Evolutionary conservation across 2,797 vertebrate species (phyloP).

Genomic region (Odontamblyopus lacepedii): DNA sequence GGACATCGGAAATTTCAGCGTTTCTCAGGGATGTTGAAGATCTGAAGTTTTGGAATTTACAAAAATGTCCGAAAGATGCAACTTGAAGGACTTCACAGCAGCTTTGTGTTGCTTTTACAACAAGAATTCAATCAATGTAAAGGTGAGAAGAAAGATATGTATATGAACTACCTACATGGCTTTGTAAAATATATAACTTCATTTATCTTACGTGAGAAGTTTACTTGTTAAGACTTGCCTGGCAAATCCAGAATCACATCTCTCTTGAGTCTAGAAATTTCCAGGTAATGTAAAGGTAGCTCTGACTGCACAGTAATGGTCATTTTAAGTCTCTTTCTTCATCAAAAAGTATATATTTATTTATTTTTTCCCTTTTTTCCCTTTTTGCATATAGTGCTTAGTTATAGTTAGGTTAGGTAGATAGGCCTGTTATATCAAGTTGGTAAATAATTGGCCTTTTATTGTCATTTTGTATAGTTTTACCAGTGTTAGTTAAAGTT

Average conservation of each 20-base stretch:
- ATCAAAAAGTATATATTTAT: no score
- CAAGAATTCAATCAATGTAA: conserved; percentile 86
- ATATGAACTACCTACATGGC: neutral
- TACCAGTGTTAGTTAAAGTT: neutral
- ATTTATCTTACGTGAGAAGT: no score
- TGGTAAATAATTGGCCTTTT: no score
- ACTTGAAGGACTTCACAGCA: conserved; percentile 84
- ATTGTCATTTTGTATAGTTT: neutral
- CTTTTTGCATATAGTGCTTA: neutral
- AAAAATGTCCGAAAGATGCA: conserved; percentile 89
- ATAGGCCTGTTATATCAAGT: neutral
- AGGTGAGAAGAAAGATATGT: conserved; percentile 83
- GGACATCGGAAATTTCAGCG: neutral
- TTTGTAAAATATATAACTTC: neutral
- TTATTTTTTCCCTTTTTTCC: no score
- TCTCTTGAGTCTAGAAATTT: no score
- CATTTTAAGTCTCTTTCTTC: no score
- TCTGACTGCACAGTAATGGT: no score
- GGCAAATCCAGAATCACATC: no score
- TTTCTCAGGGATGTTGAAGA: conserved; percentile 3
- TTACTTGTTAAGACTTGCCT: no score
- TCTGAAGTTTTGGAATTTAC: neutral
- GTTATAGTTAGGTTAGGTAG: no score
- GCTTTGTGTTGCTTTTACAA: conserved; percentile 96
- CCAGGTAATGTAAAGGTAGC: no score